Base-by-base conservation (phyloP, 1,140 invertebrate genomes). In the Homalodisca vitripennis region DNA sequence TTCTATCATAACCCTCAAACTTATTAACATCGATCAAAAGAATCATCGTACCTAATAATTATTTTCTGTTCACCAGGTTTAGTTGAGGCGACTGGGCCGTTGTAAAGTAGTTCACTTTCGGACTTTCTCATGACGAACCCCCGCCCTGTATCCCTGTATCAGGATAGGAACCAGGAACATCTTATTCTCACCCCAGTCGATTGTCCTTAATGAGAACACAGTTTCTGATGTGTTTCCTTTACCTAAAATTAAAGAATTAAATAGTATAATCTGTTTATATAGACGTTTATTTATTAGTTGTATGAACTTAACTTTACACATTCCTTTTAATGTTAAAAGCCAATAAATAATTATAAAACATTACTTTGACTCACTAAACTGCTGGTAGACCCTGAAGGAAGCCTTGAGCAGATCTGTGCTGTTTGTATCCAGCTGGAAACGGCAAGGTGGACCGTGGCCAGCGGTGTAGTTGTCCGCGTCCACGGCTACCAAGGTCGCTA, bases 171-270 rank as follows among this genome's bases (percentile, higher is more conserved):
- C 94, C 67, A 93, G 84, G 77, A 94, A 97, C 80, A 96, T 93
- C 77, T 97, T 96, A 77, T 95, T 92, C 75, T 94, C 89, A 81
- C 98, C 97, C 72, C 97, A 85, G 77, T 98, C 95, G 78, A 98
- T 98, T 14, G 90, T 92, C 67, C 92, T 83, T 3, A 95, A 82
- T 0, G 94, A 95, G 6, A 92, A 91, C 3, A 96, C 90, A 41
- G 95, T 92, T 46, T 94, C 94, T 92, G 96, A 95, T 68, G 94
- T 94, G 78, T 97, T 93, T 26, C 93, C 94, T 77, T 96, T 96
- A 53, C 92, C 94, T 71, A 10, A 20, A n/a, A 41, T 10, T 41
- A 41, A 41, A 41, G 34, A 41, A 41, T 6, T 41, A 41, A 41
- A 10, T 41, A 17, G 34, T 41, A 10, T 41, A 41, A 17, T 41